Evolutionary conservation across 2,888 invertebrate species (phyloP), one percentile per base, ranked within the genome.

Genomic region (Flabesymbios commensalis): DNA sequence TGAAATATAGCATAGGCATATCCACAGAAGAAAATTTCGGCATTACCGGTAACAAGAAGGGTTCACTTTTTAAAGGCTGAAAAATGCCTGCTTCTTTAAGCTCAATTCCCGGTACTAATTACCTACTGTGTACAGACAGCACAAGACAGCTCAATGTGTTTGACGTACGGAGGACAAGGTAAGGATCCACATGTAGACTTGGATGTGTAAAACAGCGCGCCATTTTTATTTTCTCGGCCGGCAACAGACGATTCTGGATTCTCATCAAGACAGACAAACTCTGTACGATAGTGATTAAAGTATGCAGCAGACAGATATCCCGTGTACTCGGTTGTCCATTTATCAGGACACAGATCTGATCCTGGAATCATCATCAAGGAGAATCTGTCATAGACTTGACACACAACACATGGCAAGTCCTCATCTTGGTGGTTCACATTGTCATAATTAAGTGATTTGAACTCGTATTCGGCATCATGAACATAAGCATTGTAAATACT

Each of bases 281-380:
- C 29, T 10, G 51, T 14, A 10, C 31, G 7, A 7, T 10, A 10
- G 24, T 28, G 5, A 10, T 7, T 10, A 7, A 7, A 5, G 26
- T 7, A 17, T 7, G 33, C 53, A 1, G 72, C 41, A 65, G 67
- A 64, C 29, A 72, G 56, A 49, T 68, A 68, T 28, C 72, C 71
- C 1, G 36, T 22, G 57, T 72, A 72, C 52, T 70, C 71, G 22
- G 54, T 17, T 3, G 54, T 61, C 71, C 71, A 72, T 4, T 66
- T 70, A 1, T 32, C 29, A n/a, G 60, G 59, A 48, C 72, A 72
- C 19, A 1, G 28, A 1, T 56, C 57, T 29, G 41, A 42, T 0
- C 55, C 68, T 19, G 71, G 67, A 31, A 70, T 41, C 68, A 71
- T 68, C n/a, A 70, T 26, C 24, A 28, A n/a, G 31, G 39, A 61